phyloP scores from a whole-genome alignment of 2,888 invertebrate species.

The Heliconius charithonia region DNA sequence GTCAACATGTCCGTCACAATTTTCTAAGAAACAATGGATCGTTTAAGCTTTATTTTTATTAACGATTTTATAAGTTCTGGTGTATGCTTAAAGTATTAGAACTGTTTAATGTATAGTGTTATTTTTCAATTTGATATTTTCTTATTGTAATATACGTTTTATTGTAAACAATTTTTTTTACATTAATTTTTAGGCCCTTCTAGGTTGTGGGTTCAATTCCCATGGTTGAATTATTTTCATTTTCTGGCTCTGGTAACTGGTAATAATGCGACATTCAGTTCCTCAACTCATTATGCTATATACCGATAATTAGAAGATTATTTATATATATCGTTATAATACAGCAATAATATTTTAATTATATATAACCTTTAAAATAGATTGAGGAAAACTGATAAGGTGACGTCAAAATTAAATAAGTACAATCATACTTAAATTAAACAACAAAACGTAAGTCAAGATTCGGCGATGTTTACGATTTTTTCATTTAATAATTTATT shows the following conservation, averaged over 20 bases:
- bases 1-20: constrained; percentile 56
- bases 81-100: neutral
- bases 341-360: neutral
- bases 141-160: too few species aligned
- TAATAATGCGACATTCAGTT: too few species aligned
- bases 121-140: too few species aligned
- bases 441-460: constrained; percentile 16
- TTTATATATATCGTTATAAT: neutral
- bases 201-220: too few species aligned
- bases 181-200: too few species aligned
- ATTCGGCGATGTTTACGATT: constrained; percentile 19
- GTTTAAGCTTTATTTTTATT: constrained; percentile 28
- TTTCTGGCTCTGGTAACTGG: too few species aligned
- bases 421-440: constrained; percentile 12
- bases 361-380: constrained; percentile 18
- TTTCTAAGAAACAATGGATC: constrained; percentile 45
- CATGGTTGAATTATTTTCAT: too few species aligned
- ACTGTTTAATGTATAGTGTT: neutral
- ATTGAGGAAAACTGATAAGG: constrained; percentile 19
- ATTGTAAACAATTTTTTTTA: too few species aligned
- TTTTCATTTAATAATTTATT: constrained; percentile 40
- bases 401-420: constrained; percentile 24
- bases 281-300: too few species aligned
- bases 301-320: too few species aligned
- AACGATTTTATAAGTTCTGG: constrained; percentile 7